These are phyloP conservation scores for Tribolium madens DNA, from an alignment of 1,140 invertebrate species.

Conservation along the genomic window DNA sequence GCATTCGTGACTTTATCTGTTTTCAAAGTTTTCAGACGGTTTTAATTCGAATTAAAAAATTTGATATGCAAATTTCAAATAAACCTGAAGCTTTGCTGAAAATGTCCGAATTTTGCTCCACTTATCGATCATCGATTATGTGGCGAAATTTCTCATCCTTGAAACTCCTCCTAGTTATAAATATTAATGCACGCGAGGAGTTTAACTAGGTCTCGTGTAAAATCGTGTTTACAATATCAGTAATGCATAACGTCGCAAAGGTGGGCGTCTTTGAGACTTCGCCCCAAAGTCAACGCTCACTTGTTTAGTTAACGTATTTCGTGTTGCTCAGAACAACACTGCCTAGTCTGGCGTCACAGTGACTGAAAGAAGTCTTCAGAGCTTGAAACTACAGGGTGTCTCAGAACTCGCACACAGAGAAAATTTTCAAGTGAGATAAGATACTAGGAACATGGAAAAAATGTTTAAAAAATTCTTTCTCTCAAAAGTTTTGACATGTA, in stretches of 20 bases:
- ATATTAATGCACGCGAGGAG: slow-evolving; percentile 4
- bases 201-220: slow-evolving; percentile 14
- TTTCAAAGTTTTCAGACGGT: not conserved
- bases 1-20: not conserved
- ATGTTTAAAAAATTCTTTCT: too few relatives aligned
- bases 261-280: not conserved
- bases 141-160: slow-evolving; percentile 8
- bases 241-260: slow-evolving; percentile 30
- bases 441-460: too few relatives aligned
- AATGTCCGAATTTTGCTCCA: too few relatives aligned
- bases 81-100: too few relatives aligned
- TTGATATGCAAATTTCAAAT: not conserved
- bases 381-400: too few relatives aligned
- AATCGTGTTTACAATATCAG: slow-evolving; percentile 28
- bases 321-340: slow-evolving; percentile 21
- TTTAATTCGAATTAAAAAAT: not conserved
- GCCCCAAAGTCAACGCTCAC: too few relatives aligned
- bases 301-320: slow-evolving; percentile 24
- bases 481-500: too few relatives aligned
- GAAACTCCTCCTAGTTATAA: slow-evolving; percentile 12
- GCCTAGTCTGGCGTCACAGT: not conserved
- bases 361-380: not conserved
- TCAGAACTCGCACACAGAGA: too few relatives aligned
- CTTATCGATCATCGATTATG: not conserved
- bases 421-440: too few relatives aligned